Evolutionary conservation across 1,140 invertebrate genomes (phyloP).

Genomic region (Colletes gigas): DNA sequence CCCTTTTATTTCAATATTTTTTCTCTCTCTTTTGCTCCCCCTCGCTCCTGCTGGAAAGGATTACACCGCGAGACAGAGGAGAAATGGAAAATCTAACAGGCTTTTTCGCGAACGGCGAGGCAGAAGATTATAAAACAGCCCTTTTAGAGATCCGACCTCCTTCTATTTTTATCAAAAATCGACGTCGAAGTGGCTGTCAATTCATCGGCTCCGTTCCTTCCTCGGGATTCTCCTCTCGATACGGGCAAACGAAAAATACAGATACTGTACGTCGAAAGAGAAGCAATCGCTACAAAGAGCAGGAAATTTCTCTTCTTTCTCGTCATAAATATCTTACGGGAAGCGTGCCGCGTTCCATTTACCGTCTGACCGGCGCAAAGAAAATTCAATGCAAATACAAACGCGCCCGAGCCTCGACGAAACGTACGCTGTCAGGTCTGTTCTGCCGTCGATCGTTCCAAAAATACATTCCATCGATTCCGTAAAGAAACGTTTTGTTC

Average conservation of each 20-base stretch:
- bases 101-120: not conserved
- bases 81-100: not conserved
- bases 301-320: not conserved
- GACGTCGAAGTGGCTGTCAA: not conserved
- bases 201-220: not conserved
- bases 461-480: slow-evolving; percentile 17
- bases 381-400: not conserved
- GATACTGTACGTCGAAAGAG: not conserved
- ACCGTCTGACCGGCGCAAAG: not conserved
- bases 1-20: not conserved
- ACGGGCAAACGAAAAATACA: not conserved
- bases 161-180: not conserved
- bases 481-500: not conserved
- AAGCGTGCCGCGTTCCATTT: not conserved
- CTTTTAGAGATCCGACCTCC: not conserved
- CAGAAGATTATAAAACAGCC: not conserved
- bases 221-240: not conserved
- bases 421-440: not conserved
- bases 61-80: not conserved
- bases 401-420: not conserved
- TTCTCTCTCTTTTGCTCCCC: not conserved
- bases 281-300: not conserved
- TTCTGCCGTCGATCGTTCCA: not conserved
- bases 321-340: not conserved
- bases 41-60: not conserved